Conservation (phyloP, 2,888 invertebrate species). For the Heliconius hortense region DNA sequence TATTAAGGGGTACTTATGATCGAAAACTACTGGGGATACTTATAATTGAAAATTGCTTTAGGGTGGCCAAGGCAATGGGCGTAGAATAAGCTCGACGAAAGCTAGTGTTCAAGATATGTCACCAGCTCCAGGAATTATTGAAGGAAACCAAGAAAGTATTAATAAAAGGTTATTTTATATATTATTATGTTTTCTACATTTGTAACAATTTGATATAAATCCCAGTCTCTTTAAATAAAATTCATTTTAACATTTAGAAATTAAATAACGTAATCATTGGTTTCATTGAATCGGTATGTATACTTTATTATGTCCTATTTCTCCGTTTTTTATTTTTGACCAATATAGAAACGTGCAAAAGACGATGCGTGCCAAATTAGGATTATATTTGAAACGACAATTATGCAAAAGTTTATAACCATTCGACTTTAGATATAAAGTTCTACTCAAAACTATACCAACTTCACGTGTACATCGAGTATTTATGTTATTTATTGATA, state of each 20-base stretch:
- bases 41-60: constrained; percentile 9
- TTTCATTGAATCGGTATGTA: no score
- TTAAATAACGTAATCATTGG: no score
- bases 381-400: no score
- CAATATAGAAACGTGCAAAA: neutral
- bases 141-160: constrained; percentile 45
- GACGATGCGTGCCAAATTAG: neutral
- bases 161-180: constrained; percentile 50
- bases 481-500: neutral
- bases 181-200: neutral
- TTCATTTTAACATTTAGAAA: neutral
- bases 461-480: neutral
- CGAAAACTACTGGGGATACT: neutral
- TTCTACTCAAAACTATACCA: neutral
- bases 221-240: neutral
- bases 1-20: neutral
- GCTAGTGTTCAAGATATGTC: constrained; percentile 60
- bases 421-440: neutral
- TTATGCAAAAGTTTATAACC: no score
- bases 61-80: constrained; percentile 49
- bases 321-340: neutral
- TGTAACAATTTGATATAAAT: neutral
- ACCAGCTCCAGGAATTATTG: constrained; percentile 47
- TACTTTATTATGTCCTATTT: neutral
- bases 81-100: constrained; percentile 56